A percentile compares a stretch with the other conserved stretches of the same genome.
phyloP scores from a whole-genome alignment of 2,888 invertebrate genomes.

The Eugnorisma glareosa region DNA sequence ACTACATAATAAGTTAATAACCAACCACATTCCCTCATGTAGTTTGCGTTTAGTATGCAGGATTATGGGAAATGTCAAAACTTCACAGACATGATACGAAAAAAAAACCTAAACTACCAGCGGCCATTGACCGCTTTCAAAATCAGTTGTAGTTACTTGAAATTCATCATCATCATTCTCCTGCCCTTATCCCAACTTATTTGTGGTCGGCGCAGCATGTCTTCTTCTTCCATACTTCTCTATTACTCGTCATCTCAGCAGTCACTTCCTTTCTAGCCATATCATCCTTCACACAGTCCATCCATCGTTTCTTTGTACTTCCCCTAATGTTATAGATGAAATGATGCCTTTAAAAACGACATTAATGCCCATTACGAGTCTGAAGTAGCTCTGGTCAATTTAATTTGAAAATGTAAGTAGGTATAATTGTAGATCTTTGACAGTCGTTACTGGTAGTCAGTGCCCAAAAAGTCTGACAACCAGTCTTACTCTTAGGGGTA shows the following conservation, averaged over 20 bases:
- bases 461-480: too few species aligned
- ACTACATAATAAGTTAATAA: conserved; percentile 4
- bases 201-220: background rate
- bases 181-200: background rate
- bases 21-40: background rate
- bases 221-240: background rate
- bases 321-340: background rate
- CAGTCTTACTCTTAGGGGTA: too few species aligned
- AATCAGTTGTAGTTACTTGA: background rate
- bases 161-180: background rate
- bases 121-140: background rate
- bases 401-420: background rate
- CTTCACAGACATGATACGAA: background rate
- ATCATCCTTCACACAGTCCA: background rate
- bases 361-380: background rate
- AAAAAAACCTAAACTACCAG: background rate
- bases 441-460: too few species aligned
- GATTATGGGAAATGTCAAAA: background rate
- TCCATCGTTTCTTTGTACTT: background rate
- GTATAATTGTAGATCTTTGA: too few species aligned
- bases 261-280: background rate
- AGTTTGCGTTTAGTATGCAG: background rate
- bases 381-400: background rate
- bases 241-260: background rate
- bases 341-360: background rate